Base-by-base conservation (phyloP, 2,113 vertebrate genomes). In the Myiopsitta monachus region DNA sequence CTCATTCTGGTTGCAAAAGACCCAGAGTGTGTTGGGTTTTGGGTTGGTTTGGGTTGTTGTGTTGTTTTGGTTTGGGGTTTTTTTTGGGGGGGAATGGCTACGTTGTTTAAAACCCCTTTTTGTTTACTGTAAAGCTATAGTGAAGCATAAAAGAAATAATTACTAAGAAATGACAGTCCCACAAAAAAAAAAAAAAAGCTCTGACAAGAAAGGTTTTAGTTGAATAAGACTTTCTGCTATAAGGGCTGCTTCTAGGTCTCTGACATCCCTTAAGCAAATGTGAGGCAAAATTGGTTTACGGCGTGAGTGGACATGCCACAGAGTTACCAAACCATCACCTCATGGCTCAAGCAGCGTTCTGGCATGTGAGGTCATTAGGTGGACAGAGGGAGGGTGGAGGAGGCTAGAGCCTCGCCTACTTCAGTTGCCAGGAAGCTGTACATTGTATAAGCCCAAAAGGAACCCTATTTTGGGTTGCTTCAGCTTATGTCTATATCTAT, bases 41-140 rank as follows among this genome's bases (percentile, higher is more conserved):
- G 33, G 19, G 8, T 0, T 0, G 26, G 11, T 49, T 51, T 41
- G 57, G 57, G 22, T 59, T 59, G 13, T 7, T 15, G 44, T 47
- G 7, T 8, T 77, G 14, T 3, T 74, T 76, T 38, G 21, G 28
- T 78, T 82, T 36, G 1, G 26, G 17, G 5, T 0, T 0, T 41
- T 80, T 57, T 39, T 22, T 14, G 21, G 33, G 21, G 33, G 18
- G 11, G 11, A 19, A 55, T 15, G 21, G n/a, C 13, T 3, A 43
- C 19, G 22, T 31, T 74, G 11, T 66, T 77, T 49, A 88, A 87
- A 92, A 74, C 13, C 57, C 5, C 2, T 28, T 77, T 90, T 83
- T 33, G 18, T 79, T 79, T 90, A 57, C 28, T 69, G 9, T 36
- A 77, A 73, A 86, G 19, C 33, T 73, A 15, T 18, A 11, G 15